Evolutionary conservation across 2,797 vertebrate genomes (phyloP).

Genomic region (Sebastes cheni): DNA sequence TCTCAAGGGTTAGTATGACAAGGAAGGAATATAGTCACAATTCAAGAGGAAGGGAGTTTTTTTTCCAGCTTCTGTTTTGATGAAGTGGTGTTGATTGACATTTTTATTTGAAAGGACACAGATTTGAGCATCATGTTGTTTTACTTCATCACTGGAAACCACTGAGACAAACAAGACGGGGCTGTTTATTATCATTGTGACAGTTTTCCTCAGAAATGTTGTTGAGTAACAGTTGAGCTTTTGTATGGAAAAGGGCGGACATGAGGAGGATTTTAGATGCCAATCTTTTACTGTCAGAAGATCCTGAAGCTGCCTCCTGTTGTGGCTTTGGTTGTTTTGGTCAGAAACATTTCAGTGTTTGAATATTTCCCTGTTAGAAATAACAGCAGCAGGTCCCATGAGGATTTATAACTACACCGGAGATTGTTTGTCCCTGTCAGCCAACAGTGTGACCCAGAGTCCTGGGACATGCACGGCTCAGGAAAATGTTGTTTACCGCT

Average conservation of each 20-base stretch:
- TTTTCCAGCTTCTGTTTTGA: background rate
- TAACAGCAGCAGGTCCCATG: background rate
- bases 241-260: background rate
- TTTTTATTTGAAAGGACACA: background rate
- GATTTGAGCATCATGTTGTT: background rate
- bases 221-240: slow-evolving; percentile 20
- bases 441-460: background rate
- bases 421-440: slow-evolving; percentile 18
- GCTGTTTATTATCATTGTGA: slow-evolving; percentile 1
- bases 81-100: background rate
- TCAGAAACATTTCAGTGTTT: background rate
- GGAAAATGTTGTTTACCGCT: slow-evolving; percentile 60
- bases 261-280: slow-evolving; percentile 4
- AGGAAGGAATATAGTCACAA: background rate
- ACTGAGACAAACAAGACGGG: background rate
- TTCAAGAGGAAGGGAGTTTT: background rate
- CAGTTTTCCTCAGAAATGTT: background rate
- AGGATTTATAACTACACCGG: background rate
- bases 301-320: background rate
- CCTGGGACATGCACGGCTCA: background rate
- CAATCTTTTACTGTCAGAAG: slow-evolving; percentile 20
- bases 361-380: background rate
- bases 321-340: slow-evolving; percentile 8
- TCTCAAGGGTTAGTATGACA: background rate
- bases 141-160: background rate